These are phyloP conservation scores for Dugesia japonica DNA, from an alignment of 2,888 invertebrate genomes.

Conservation along the genomic window DNA sequence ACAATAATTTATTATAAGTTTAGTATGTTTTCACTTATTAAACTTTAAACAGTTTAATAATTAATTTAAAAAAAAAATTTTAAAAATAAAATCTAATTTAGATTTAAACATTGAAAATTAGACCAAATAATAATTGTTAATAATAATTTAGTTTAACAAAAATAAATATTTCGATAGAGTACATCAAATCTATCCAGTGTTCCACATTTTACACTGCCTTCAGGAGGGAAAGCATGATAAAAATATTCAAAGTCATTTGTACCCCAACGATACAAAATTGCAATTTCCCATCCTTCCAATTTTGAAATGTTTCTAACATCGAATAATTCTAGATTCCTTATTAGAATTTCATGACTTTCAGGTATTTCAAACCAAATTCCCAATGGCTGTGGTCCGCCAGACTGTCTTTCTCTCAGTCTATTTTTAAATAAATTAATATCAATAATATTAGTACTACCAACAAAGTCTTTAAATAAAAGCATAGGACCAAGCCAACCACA, in stretches of 20 bases:
- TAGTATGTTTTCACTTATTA: too few species aligned
- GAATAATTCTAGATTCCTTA: background rate
- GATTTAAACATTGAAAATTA: too few species aligned
- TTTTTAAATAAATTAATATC: background rate
- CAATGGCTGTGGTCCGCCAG: background rate
- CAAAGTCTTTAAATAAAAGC: background rate
- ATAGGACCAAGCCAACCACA: background rate
- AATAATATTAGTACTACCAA: background rate
- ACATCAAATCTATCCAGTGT: background rate
- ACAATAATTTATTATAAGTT: too few species aligned
- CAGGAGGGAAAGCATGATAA: background rate
- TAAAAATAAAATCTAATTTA: too few species aligned
- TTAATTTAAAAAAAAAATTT: too few species aligned
- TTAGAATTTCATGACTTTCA: background rate
- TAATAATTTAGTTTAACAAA: background rate
- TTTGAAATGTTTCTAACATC: background rate
- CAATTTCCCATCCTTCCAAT: background rate
- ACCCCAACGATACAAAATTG: background rate
- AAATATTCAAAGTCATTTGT: background rate
- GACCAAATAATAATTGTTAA: too few species aligned
- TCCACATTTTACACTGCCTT: background rate
- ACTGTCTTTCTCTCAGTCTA: background rate
- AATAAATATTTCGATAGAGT: conserved; percentile 15
- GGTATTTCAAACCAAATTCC: conserved; percentile 2
- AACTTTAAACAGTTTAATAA: too few species aligned